Evolutionary conservation across 2,888 invertebrate genomes (phyloP).

Genomic region (Proisotoma minuta): DNA sequence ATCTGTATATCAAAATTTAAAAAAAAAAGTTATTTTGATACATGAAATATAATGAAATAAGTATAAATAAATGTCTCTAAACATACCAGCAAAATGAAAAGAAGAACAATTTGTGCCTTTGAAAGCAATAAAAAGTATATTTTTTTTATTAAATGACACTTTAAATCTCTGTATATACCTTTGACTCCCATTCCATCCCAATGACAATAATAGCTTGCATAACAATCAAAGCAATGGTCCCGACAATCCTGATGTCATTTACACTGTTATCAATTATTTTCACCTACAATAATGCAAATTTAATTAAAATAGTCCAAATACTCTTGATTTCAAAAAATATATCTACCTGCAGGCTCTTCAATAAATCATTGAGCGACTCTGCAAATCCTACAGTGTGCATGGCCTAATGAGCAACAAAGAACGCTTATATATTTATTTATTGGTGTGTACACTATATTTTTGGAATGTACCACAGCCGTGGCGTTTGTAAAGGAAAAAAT

Average conservation of each 20-base stretch:
- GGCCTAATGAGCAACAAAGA: constrained; percentile 51
- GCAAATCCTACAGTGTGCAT: constrained; percentile 63
- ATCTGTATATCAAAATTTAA: too few relatives aligned
- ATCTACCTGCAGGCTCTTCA: constrained; percentile 52
- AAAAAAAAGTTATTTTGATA: too few relatives aligned
- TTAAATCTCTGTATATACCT: too few relatives aligned
- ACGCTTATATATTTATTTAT: too few relatives aligned
- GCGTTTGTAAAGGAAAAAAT: constrained; percentile 62
- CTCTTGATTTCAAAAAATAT: neutral
- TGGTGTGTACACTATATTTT: too few relatives aligned
- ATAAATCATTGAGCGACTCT: constrained; percentile 55
- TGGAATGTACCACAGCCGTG: constrained; percentile 51
- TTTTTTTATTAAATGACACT: too few relatives aligned
- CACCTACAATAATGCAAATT: constrained; percentile 55
- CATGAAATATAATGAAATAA: too few relatives aligned
- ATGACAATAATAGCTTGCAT: constrained; percentile 58
- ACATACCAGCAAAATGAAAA: constrained; percentile 74
- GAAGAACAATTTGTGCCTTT: constrained; percentile 77
- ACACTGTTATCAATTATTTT: constrained; percentile 70
- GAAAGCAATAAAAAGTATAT: constrained; percentile 29
- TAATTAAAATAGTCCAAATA: too few relatives aligned
- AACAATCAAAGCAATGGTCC: constrained; percentile 52
- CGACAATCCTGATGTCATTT: constrained; percentile 80
- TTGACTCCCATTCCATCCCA: constrained; percentile 97
- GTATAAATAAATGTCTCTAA: too few relatives aligned